Conservation (phyloP, 2,797 vertebrate species). For the Mormyrus hasselquistii region DNA sequence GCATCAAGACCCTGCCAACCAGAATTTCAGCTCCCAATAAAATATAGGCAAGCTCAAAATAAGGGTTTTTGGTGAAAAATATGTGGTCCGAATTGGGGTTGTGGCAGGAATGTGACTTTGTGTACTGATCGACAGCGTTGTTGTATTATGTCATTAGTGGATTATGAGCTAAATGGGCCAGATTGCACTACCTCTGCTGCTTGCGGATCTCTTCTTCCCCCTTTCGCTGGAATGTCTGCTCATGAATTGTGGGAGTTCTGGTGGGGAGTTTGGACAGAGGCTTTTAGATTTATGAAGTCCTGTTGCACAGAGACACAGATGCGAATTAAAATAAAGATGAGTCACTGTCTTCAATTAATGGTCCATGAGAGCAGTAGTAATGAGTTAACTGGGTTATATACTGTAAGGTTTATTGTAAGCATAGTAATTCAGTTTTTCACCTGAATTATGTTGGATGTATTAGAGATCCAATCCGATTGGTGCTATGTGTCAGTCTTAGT, state of each 20-base stretch:
- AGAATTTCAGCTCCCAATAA: slow-evolving; percentile 23
- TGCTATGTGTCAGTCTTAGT: neutral
- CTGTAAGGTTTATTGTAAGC: neutral
- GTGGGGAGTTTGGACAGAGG: neutral
- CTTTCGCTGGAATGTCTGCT: neutral
- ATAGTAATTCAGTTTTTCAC: neutral
- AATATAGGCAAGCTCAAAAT: slow-evolving; percentile 16
- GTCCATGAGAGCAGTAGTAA: neutral
- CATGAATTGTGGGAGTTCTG: neutral
- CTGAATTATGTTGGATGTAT: neutral
- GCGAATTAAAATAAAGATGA: neutral
- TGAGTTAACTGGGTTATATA: neutral
- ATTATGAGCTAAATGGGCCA: neutral
- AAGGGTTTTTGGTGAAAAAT: neutral
- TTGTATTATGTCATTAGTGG: neutral
- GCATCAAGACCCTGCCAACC: slow-evolving; percentile 23
- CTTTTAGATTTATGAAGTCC: neutral
- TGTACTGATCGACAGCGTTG: neutral
- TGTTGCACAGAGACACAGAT: neutral
- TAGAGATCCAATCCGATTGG: neutral
- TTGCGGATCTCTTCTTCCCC: neutral
- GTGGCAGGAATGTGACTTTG: neutral
- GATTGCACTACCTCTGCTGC: neutral
- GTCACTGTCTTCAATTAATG: neutral
- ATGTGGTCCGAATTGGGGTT: neutral